Percentiles rank a stretch among this genome's conserved stretches.
These are phyloP conservation scores for Prolemur simus DNA, from an alignment of 2,113 vertebrate species.

Conservation along the genomic window DNA sequence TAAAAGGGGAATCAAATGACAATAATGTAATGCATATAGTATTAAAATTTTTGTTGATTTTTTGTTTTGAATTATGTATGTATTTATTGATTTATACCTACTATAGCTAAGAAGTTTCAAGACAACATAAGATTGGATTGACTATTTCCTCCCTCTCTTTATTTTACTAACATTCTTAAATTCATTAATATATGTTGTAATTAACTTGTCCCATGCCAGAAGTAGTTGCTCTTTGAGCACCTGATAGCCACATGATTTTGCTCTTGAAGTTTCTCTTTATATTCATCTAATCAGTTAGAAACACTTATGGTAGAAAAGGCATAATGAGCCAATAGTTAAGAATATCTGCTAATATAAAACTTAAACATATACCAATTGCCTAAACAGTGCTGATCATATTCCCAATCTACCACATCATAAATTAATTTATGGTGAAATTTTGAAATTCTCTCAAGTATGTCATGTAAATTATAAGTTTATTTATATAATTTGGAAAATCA, in stretches of 20 bases:
- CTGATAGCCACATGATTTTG: not conserved
- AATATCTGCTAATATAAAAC: not conserved
- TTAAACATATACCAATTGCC: not conserved
- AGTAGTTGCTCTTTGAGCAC: not conserved
- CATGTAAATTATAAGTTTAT: not conserved
- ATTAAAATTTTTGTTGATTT: not conserved
- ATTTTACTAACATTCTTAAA: not conserved
- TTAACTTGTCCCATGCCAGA: not conserved
- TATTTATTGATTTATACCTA: not conserved
- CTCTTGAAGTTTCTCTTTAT: not conserved
- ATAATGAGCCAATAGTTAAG: not conserved
- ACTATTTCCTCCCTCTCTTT: not conserved
- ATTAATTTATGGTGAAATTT: not conserved
- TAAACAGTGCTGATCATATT: not conserved
- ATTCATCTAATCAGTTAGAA: not conserved
- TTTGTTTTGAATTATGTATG: not conserved
- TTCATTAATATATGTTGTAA: not conserved
- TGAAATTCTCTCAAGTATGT: not conserved
- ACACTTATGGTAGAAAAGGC: not conserved
- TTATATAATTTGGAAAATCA: not conserved
- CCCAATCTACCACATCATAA: not conserved
- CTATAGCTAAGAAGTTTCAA: not conserved
- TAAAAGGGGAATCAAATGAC: not conserved
- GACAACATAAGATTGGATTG: not conserved
- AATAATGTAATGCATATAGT: not conserved